These are phyloP conservation scores for Notospermus geniculatus DNA, from an alignment of 1,140 invertebrate genomes.

Conservation along the genomic window DNA sequence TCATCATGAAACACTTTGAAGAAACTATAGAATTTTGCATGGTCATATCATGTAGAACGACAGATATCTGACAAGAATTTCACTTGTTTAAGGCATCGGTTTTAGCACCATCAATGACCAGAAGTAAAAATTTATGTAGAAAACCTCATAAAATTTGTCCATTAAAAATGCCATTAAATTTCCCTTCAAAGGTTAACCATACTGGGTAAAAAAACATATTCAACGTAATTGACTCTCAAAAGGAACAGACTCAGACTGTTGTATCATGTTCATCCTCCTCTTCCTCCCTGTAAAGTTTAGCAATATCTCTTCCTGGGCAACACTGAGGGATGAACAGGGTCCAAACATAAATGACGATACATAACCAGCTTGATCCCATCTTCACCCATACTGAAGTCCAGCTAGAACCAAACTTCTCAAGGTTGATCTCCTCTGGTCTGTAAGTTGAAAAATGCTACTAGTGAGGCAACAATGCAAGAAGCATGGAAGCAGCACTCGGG, in stretches of 20 bases:
- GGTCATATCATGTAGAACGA: too few relatives aligned
- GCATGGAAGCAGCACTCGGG: background rate
- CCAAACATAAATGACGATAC: constrained; percentile 87
- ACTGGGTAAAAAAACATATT: too few relatives aligned
- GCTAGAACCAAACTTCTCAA: constrained; percentile 49
- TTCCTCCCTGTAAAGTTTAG: constrained; percentile 39
- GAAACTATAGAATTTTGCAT: too few relatives aligned
- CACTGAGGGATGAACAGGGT: constrained; percentile 85
- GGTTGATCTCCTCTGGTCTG: constrained; percentile 42
- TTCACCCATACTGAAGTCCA: constrained; percentile 93
- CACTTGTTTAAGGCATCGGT: too few relatives aligned
- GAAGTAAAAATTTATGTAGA: too few relatives aligned
- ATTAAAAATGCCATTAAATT: too few relatives aligned
- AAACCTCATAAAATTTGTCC: too few relatives aligned
- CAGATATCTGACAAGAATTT: too few relatives aligned
- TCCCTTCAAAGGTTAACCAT: too few relatives aligned
- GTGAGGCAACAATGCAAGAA: background rate
- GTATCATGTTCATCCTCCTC: background rate
- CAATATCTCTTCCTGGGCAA: constrained; percentile 86
- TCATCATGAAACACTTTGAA: too few relatives aligned
- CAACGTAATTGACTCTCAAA: constrained; percentile 73
- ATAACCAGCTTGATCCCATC: constrained; percentile 94
- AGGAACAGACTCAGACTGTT: constrained; percentile 36
- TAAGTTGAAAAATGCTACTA: background rate
- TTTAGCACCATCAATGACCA: constrained; percentile 98